These are phyloP conservation scores for Fabriciana adippe DNA, from an alignment of 2,888 invertebrate species.

Conservation along the genomic window DNA sequence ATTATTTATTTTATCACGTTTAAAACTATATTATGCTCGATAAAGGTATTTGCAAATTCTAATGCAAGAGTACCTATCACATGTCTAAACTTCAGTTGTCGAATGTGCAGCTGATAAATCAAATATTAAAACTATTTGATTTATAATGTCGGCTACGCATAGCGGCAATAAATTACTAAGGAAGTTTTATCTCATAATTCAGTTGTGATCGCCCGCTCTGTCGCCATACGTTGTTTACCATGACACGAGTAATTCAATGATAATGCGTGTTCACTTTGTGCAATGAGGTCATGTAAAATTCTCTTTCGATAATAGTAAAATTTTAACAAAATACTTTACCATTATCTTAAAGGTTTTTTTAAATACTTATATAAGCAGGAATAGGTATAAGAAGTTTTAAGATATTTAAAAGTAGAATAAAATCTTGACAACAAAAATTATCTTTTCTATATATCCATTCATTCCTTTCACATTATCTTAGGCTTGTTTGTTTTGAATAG, in stretches of 20 bases:
- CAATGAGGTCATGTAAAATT: neutral
- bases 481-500: constrained; percentile 41
- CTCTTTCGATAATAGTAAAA: too few species aligned
- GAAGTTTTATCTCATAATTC: constrained; percentile 37
- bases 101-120: constrained; percentile 34
- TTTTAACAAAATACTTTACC: too few species aligned
- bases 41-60: constrained; percentile 3
- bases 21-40: neutral
- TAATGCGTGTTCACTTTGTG: neutral
- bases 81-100: constrained; percentile 19
- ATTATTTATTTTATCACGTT: neutral
- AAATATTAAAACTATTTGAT: constrained; percentile 36
- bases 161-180: constrained; percentile 37
- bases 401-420: too few species aligned
- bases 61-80: constrained; percentile 6
- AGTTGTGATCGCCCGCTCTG: constrained; percentile 33
- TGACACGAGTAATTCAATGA: constrained; percentile 18
- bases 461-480: constrained; percentile 26
- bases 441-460: neutral
- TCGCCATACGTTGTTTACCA: constrained; percentile 40
- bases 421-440: too few species aligned
- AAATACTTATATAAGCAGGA: too few species aligned
- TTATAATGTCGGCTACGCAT: constrained; percentile 34
- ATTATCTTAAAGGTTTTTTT: too few species aligned
- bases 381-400: too few species aligned